These are phyloP conservation scores for Stenodera caucasica DNA, from an alignment of 2,888 invertebrate species.

Conservation along the genomic window DNA sequence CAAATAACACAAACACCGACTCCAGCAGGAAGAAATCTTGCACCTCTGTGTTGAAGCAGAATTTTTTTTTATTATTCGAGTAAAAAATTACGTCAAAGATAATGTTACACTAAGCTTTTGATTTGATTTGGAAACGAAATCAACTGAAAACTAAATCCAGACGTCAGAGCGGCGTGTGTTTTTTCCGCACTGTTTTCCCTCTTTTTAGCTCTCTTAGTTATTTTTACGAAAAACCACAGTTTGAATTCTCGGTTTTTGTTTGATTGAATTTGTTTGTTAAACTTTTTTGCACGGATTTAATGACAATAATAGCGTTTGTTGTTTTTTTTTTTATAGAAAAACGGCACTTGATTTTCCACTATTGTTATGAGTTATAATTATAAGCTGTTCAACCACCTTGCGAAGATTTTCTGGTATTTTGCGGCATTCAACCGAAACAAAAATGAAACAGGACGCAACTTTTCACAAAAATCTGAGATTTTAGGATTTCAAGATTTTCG, in stretches of 20 bases:
- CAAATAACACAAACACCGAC: slow-evolving; percentile 19
- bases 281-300: not conserved
- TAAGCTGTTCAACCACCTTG: slow-evolving; percentile 14
- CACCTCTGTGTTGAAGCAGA: slow-evolving; percentile 10
- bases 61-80: slow-evolving; percentile 6
- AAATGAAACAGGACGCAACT: slow-evolving; percentile 19
- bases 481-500: slow-evolving; percentile 10
- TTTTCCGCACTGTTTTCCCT: not conserved
- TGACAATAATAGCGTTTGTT: not conserved
- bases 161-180: not conserved
- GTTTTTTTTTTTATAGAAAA: too few species aligned
- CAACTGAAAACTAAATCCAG: slow-evolving; percentile 5
- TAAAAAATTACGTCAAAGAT: not conserved
- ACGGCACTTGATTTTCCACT: slow-evolving; percentile 15
- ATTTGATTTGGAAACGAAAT: slow-evolving; percentile 4
- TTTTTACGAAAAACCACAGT: not conserved
- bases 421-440: slow-evolving; percentile 5
- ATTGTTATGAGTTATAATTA: slow-evolving; percentile 4
- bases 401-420: not conserved
- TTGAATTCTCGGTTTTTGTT: slow-evolving; percentile 14
- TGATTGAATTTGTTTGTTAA: slow-evolving; percentile 10
- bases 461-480: slow-evolving; percentile 6
- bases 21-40: slow-evolving; percentile 23
- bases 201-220: not conserved
- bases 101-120: slow-evolving; percentile 14